Conservation (phyloP, 2,888 invertebrate species). For the Schizaphis graminum region DNA sequence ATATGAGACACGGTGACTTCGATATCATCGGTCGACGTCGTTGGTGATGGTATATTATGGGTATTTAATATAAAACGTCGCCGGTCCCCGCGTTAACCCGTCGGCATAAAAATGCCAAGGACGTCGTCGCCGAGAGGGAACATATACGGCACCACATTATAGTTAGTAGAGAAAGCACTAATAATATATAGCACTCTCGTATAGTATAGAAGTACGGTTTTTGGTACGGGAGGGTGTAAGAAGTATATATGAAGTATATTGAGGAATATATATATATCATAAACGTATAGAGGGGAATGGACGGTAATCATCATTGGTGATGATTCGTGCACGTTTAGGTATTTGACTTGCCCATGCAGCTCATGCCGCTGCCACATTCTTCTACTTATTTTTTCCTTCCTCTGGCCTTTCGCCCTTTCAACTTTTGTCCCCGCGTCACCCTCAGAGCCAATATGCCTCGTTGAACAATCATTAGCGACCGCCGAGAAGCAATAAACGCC, state of each 20-base stretch:
- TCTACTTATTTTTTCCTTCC: conserved; percentile 51
- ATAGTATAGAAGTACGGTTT: conserved; percentile 43
- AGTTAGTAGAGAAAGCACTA: conserved; percentile 51
- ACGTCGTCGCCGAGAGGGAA: conserved; percentile 21
- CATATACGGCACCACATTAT: conserved; percentile 16
- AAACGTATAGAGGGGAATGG: neutral
- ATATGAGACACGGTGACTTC: neutral
- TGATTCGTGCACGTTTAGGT: conserved; percentile 62
- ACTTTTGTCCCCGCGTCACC: conserved; percentile 14
- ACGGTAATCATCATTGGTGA: conserved; percentile 52
- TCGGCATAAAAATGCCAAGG: conserved; percentile 57
- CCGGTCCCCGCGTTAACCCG: conserved; percentile 70
- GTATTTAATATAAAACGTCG: conserved; percentile 74
- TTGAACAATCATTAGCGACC: conserved; percentile 60
- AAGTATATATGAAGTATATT: conserved; percentile 22
- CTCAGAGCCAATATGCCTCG: conserved; percentile 53
- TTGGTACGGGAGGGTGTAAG: neutral
- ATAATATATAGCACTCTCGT: conserved; percentile 38
- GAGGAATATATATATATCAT: neutral
- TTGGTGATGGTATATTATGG: neutral
- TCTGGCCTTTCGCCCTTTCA: neutral
- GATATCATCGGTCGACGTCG: neutral
- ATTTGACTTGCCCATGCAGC: conserved; percentile 35
- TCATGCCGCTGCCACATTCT: conserved; percentile 46
- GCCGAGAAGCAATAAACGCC: conserved; percentile 56